Percentiles rank a stretch among this genome's conserved stretches.
phyloP scores from a whole-genome alignment of 2,797 vertebrate genomes.

The Staurois parvus region DNA sequence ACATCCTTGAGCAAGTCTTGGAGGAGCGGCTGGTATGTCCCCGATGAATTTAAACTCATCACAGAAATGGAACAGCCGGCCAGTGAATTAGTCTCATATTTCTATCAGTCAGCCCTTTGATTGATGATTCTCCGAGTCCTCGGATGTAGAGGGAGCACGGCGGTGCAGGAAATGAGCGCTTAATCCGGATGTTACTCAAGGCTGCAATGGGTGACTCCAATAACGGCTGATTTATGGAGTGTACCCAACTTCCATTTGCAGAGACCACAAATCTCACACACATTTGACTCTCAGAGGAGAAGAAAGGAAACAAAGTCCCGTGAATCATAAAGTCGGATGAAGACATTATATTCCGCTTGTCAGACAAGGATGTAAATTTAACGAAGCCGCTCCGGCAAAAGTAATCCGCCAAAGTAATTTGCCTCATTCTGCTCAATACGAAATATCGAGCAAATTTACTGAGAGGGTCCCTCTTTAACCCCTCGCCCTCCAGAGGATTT shows the following conservation, averaged over 20 bases:
- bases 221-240: constrained; percentile 68
- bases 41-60: constrained; percentile 65
- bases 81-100: constrained; percentile 64
- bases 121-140: constrained; percentile 68
- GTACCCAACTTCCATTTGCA: constrained; percentile 44
- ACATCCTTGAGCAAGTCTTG: constrained; percentile 62
- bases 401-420: neutral
- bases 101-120: constrained; percentile 69
- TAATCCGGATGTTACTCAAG: constrained; percentile 58
- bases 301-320: constrained; percentile 43
- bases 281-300: neutral
- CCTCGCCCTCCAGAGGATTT: too few relatives aligned
- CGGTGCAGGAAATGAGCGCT: constrained; percentile 63
- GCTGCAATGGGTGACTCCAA: constrained; percentile 64
- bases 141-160: constrained; percentile 63
- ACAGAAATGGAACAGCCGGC: constrained; percentile 64
- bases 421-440: neutral
- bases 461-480: neutral
- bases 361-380: constrained; percentile 11
- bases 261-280: constrained; percentile 46
- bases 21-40: constrained; percentile 68
- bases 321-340: neutral
- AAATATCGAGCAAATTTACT: neutral
- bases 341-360: constrained; percentile 38
- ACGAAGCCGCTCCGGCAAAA: constrained; percentile 19